Percentiles rank a stretch among this genome's conserved stretches.
Conservation (phyloP, 2,797 vertebrate genomes). For the Schizothorax lantsangensis region DNA sequence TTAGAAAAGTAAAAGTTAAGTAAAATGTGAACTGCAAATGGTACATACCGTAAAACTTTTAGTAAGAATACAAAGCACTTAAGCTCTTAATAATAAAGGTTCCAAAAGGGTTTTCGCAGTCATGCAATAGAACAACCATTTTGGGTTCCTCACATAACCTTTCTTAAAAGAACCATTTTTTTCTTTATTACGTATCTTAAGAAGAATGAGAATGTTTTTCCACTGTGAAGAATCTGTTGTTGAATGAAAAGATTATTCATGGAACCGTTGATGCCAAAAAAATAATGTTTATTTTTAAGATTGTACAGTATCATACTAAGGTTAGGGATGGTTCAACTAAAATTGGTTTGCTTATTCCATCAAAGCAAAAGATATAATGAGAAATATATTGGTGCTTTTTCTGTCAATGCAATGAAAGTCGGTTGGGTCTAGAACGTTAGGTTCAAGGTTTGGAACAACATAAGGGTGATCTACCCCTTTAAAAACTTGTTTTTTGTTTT, state of each 20-base stretch:
- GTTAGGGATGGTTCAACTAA: background rate
- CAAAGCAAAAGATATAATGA: background rate
- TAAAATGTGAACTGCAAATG: background rate
- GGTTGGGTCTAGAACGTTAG: background rate
- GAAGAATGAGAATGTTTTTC: background rate
- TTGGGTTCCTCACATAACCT: background rate
- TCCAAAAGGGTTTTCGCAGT: background rate
- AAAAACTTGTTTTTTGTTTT: background rate
- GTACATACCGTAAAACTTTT: background rate
- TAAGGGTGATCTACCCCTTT: background rate
- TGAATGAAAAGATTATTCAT: background rate
- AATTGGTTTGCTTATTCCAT: background rate
- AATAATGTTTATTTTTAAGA: background rate
- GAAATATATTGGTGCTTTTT: background rate
- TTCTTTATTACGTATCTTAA: background rate
- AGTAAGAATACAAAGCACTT: background rate
- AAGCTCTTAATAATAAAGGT: background rate
- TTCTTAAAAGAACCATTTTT: background rate
- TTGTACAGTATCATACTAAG: too few relatives aligned
- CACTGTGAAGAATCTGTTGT: background rate
- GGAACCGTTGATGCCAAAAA: background rate
- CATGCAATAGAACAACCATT: background rate
- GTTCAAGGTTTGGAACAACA: background rate
- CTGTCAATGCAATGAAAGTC: background rate
- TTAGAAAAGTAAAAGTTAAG: background rate